These are phyloP conservation scores for Gadus macrocephalus DNA, from an alignment of 2,113 vertebrate genomes.

Conservation along the genomic window DNA sequence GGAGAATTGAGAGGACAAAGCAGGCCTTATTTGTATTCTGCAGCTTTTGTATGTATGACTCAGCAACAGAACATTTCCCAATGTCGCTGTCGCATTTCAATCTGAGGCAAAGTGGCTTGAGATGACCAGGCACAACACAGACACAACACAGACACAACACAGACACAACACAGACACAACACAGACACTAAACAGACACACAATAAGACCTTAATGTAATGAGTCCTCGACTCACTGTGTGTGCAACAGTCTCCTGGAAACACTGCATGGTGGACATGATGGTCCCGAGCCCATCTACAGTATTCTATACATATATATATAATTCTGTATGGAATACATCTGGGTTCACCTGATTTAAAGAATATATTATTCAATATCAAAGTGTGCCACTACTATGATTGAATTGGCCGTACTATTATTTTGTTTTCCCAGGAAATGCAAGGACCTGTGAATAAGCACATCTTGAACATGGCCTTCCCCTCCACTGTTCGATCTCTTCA, in stretches of 20 bases:
- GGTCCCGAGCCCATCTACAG: neutral
- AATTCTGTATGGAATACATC: too few species aligned
- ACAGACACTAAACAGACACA: neutral
- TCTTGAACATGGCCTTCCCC: too few species aligned
- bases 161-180: constrained; percentile 1
- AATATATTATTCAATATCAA: too few species aligned
- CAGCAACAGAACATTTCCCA: neutral
- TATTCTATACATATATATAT: neutral
- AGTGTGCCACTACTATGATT: too few species aligned
- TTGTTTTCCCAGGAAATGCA: too few species aligned
- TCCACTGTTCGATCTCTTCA: too few species aligned
- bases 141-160: neutral
- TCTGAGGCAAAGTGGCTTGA: constrained; percentile 11
- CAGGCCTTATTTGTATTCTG: constrained; percentile 9
- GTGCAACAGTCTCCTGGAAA: neutral
- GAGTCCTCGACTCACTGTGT: neutral
- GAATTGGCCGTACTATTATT: too few species aligned
- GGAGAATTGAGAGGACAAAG: constrained; percentile 17
- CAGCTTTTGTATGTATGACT: too few species aligned
- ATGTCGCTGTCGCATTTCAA: constrained; percentile 16
- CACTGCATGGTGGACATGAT: neutral
- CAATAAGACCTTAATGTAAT: neutral
- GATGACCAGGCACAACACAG: constrained; percentile 6
- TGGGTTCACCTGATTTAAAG: too few species aligned
- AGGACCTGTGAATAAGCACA: too few species aligned